A percentile compares a stretch with the other conserved stretches of the same genome.
Conservation (phyloP, 2,113 vertebrate genomes). For the Triplophysa siluroides region DNA sequence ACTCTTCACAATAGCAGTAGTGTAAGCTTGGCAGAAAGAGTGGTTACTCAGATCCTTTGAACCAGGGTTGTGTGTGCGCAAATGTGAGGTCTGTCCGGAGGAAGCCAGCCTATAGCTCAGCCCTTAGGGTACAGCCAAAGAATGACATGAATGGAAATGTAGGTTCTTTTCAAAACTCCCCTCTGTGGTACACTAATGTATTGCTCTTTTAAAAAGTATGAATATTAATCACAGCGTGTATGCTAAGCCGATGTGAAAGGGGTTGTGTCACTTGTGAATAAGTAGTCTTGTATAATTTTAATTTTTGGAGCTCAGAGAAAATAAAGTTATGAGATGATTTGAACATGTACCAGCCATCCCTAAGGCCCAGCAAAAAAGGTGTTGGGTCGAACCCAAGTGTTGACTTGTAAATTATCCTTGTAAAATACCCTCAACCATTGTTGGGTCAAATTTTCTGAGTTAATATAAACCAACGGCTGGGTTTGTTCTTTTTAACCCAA, state of each 20-base stretch:
- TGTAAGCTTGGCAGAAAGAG: slow-evolving; percentile 44
- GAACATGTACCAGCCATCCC: background rate
- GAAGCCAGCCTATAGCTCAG: slow-evolving; percentile 18
- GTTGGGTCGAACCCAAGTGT: no score
- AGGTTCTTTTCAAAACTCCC: background rate
- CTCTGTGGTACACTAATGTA: slow-evolving; percentile 8
- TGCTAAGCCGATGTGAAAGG: background rate
- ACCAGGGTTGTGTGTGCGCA: slow-evolving; percentile 19
- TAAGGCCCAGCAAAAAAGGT: no score
- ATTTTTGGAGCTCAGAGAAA: background rate
- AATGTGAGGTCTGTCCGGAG: slow-evolving; percentile 26
- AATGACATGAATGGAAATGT: slow-evolving; percentile 35
- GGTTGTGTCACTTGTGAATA: background rate
- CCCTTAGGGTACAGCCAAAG: slow-evolving; percentile 39
- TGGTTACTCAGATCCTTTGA: slow-evolving; percentile 40
- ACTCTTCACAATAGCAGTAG: slow-evolving; percentile 44
- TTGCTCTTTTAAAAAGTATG: background rate
- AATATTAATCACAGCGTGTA: background rate
- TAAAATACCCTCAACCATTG: no score
- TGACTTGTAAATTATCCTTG: no score
- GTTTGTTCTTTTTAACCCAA: no score
- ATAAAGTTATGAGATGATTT: background rate
- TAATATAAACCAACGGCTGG: no score
- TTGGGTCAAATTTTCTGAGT: no score
- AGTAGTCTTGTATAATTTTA: background rate